Conservation (phyloP, 2,797 vertebrate genomes). For the Furcifer pardalis region DNA sequence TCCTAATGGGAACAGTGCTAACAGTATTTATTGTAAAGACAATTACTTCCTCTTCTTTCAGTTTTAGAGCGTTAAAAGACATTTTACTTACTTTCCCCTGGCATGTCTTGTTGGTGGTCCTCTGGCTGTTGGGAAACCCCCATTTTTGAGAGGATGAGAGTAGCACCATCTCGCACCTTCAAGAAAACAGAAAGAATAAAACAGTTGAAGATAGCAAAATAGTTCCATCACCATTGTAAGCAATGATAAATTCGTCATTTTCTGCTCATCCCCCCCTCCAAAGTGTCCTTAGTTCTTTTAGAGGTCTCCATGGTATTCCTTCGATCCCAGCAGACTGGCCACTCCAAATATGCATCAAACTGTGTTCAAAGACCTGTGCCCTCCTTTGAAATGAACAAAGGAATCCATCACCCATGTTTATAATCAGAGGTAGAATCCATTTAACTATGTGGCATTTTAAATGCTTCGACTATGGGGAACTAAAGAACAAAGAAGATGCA, state of each 20-base stretch:
- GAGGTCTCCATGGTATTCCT: neutral
- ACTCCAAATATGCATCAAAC: neutral
- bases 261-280: too few species aligned
- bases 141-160: conserved; percentile 89
- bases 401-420: neutral
- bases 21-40: neutral
- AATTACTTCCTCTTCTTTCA: conserved; percentile 1
- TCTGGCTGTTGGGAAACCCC: conserved; percentile 90
- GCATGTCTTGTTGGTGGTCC: conserved; percentile 94
- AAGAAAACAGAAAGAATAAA: conserved; percentile 60
- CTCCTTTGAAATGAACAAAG: neutral
- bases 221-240: neutral
- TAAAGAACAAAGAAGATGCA: neutral
- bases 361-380: neutral
- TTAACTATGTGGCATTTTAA: neutral
- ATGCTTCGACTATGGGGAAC: neutral
- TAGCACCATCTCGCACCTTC: conserved; percentile 94
- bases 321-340: neutral
- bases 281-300: neutral
- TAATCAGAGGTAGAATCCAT: neutral
- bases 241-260: neutral
- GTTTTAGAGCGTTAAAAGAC: neutral
- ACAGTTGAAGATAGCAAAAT: accelerated
- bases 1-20: neutral
- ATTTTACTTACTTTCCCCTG: conserved; percentile 90